These are phyloP conservation scores for Zaprionus gabonicus DNA, from an alignment of 1,140 invertebrate genomes.

Conservation along the genomic window DNA sequence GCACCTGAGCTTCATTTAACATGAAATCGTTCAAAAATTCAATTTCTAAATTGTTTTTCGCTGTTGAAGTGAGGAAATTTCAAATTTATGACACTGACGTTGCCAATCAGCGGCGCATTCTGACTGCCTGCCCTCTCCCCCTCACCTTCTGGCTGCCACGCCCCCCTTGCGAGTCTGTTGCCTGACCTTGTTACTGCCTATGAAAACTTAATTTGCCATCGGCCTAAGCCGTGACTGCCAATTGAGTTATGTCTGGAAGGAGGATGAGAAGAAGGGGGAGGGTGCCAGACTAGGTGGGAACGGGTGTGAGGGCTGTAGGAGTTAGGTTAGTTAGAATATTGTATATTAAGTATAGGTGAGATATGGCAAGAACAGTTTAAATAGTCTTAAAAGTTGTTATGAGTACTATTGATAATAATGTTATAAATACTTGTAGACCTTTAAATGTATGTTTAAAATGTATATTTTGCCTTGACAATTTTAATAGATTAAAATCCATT, in stretches of 20 bases:
- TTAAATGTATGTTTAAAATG: too few species aligned
- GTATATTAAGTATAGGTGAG: not conserved
- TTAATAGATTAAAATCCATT: too few species aligned
- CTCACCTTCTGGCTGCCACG: not conserved
- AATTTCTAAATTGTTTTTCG: slow-evolving; percentile 57
- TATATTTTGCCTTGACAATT: too few species aligned
- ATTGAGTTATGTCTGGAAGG: slow-evolving; percentile 58
- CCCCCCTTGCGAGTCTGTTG: not conserved
- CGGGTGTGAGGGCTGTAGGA: not conserved
- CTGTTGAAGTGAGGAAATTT: slow-evolving; percentile 52
- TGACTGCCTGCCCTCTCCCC: not conserved
- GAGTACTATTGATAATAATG: too few species aligned
- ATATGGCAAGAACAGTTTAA: too few species aligned
- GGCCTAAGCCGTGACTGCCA: slow-evolving; percentile 20
- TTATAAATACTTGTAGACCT: too few species aligned
- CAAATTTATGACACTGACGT: slow-evolving; percentile 65
- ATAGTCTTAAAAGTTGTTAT: too few species aligned
- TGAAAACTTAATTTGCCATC: slow-evolving; percentile 75
- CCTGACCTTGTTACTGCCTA: slow-evolving; percentile 45
- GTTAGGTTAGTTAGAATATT: not conserved
- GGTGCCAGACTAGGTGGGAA: not conserved
- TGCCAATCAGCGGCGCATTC: slow-evolving; percentile 46
- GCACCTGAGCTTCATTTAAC: slow-evolving; percentile 51
- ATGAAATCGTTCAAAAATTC: slow-evolving; percentile 71
- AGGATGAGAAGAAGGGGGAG: not conserved